Base-by-base conservation (phyloP, 2,113 vertebrate genomes). In the Xiphophorus hellerii region DNA sequence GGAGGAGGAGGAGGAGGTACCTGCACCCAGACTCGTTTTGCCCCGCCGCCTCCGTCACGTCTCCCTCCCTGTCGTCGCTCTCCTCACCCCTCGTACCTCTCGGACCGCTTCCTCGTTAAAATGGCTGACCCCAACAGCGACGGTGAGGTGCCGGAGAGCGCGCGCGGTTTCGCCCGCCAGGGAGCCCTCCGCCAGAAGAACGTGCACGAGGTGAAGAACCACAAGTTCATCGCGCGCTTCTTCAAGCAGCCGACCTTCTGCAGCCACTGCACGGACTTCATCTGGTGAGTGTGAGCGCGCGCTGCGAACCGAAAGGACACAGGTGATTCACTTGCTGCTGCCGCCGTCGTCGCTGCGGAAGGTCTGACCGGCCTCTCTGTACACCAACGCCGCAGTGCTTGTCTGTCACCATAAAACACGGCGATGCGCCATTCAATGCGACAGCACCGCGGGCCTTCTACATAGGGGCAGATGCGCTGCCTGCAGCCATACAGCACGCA, bases 211-310 rank as follows among this genome's bases (percentile, higher is more conserved):
- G 94, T 96, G 91, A 96, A 96, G 94, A 91, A 95, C 90, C 96
- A 98, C 94, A 98, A 96, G 92, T 94, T 96, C 94, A 97, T 94
- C 87, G 96, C 96, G 76, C 96, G 96, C 91, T 97, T 97, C 95
- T 97, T 97, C 94, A 96, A 97, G 94, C 96, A 97, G 90, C 96
- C 96, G 58, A 97, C 96, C 89, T 97, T 97, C 94, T 97, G 96
- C 94, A 96, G 96, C 94, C 96, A 97, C 96, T 96, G 96, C 94
- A 96, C 96, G 76, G 96, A 96, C 95, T 96, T 96, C 92, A 96
- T 96, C 92, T 96, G 96, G 96, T 96, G 90, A 95, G 70, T n/a
- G 70, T 2, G 80, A 11, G 75, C n/a, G n/a, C 37, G 64, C 22
- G 28, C 65, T 13, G 29, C 48, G 54, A 14, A 30, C 44, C 27